A percentile compares a stretch with the other conserved stretches of the same genome.
phyloP scores from a whole-genome alignment of 2,113 vertebrate species.

The Petroica traversi region DNA sequence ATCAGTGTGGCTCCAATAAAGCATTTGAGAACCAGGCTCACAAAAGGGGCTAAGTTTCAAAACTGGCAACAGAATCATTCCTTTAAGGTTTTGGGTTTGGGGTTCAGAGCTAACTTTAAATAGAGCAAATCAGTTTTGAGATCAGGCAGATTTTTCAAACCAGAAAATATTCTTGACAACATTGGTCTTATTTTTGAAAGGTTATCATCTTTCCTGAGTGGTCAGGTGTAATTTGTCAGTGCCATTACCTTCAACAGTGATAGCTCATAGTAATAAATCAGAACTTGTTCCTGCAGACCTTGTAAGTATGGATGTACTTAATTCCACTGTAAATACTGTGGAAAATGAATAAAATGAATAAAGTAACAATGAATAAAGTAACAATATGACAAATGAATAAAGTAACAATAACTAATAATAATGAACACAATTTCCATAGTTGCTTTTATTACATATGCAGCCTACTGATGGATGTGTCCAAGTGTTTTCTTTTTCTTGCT shows the following conservation, averaged over 20 bases:
- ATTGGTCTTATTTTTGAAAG: neutral
- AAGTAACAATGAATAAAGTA: neutral
- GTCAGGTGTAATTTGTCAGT: neutral
- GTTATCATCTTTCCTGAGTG: neutral
- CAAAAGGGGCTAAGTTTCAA: neutral
- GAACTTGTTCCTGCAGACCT: neutral
- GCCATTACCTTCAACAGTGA: neutral
- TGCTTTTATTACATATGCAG: neutral
- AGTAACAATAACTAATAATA: neutral
- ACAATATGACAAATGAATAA: neutral
- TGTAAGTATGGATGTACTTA: neutral
- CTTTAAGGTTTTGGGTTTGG: neutral
- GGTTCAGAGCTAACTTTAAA: neutral
- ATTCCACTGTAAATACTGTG: neutral
- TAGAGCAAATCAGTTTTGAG: neutral
- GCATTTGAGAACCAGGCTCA: neutral
- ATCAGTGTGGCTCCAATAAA: neutral
- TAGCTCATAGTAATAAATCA: neutral
- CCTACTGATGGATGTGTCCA: neutral
- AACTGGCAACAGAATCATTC: neutral
- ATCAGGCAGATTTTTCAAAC: neutral
- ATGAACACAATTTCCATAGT: neutral
- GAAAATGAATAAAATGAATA: too few relatives aligned
- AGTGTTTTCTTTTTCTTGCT: neutral
- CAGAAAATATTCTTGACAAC: neutral